Percentiles rank a stretch among this genome's conserved stretches.
These are phyloP conservation scores for Chaitophorus viminalis DNA, from an alignment of 2,888 invertebrate species.

Conservation along the genomic window DNA sequence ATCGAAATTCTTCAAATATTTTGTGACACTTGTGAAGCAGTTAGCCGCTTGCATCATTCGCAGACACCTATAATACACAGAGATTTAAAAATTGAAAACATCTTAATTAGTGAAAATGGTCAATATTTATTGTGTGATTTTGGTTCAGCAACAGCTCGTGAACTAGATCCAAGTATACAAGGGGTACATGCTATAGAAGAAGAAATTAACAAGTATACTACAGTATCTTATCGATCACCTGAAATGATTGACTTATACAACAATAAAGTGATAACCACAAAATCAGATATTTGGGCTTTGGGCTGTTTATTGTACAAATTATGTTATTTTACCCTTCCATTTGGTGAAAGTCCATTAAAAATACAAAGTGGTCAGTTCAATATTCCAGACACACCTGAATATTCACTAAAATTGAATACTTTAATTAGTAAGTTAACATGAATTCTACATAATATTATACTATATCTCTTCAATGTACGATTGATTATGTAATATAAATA, in stretches of 20 bases:
- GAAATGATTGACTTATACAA: conserved; percentile 94
- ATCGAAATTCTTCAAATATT: conserved; percentile 85
- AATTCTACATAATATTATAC: conserved; percentile 60
- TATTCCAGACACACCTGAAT: conserved; percentile 83
- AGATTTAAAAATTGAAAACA: conserved; percentile 92
- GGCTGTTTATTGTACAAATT: conserved; percentile 89
- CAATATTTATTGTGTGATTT: conserved; percentile 92
- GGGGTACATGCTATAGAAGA: conserved; percentile 81
- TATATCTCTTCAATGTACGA: not conserved
- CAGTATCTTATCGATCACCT: conserved; percentile 87
- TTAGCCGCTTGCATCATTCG: conserved; percentile 89
- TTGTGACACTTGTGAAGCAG: conserved; percentile 91
- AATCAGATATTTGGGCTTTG: conserved; percentile 91
- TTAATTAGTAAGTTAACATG: conserved; percentile 74
- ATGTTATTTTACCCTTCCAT: conserved; percentile 88
- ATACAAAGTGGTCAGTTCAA: conserved; percentile 89
- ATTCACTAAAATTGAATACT: conserved; percentile 77
- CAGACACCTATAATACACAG: conserved; percentile 93
- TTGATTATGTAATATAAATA: not conserved
- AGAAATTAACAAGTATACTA: conserved; percentile 88
- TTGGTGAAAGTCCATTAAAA: conserved; percentile 91
- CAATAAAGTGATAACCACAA: conserved; percentile 83
- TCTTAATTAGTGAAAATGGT: conserved; percentile 81
- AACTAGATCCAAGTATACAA: conserved; percentile 76
- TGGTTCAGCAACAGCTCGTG: conserved; percentile 89